Evolutionary conservation across 37 sponge, comb jelly and placozoan species (phyloP).

Genomic region (Halisarca cf. caerulea): DNA sequence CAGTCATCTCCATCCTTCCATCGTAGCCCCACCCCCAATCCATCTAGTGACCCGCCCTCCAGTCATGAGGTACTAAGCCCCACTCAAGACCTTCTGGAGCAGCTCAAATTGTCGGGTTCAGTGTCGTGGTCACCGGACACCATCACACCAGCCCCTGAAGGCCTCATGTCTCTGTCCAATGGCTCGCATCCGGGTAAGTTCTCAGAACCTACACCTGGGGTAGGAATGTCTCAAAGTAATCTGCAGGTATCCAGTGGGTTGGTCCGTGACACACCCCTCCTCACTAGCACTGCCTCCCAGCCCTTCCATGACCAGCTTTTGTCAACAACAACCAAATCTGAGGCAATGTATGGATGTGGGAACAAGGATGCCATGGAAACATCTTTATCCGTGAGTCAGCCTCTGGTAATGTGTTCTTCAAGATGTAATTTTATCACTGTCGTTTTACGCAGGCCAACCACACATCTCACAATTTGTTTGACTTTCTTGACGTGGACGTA

Average conservation of each 20-base stretch:
- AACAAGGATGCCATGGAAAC: not conserved
- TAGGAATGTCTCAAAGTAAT: not conserved
- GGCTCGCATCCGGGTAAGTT: not conserved
- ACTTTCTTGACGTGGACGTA: too few relatives aligned
- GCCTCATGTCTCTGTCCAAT: not conserved
- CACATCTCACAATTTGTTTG: too few relatives aligned
- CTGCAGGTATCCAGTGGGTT: not conserved
- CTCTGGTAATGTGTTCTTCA: too few relatives aligned
- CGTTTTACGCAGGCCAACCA: too few relatives aligned
- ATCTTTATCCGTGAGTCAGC: not conserved
- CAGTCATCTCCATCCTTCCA: not conserved
- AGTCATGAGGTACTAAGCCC: not conserved
- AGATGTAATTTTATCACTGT: too few relatives aligned
- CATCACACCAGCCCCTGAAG: not conserved
- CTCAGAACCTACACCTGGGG: not conserved
- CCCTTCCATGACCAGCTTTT: not conserved
- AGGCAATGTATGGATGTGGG: not conserved
- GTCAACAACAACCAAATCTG: slow-evolving; percentile 4
- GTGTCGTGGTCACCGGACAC: not conserved
- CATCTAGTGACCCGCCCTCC: not conserved
- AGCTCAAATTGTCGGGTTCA: not conserved
- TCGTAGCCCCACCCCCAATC: not conserved
- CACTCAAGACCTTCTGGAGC: slow-evolving; percentile 7
- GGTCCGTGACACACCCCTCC: slow-evolving; percentile 7
- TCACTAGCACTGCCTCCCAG: slow-evolving; percentile 21